Evolutionary conservation across 2,113 vertebrate genomes (phyloP).

Genomic region (Sylvilagus bachmani): DNA sequence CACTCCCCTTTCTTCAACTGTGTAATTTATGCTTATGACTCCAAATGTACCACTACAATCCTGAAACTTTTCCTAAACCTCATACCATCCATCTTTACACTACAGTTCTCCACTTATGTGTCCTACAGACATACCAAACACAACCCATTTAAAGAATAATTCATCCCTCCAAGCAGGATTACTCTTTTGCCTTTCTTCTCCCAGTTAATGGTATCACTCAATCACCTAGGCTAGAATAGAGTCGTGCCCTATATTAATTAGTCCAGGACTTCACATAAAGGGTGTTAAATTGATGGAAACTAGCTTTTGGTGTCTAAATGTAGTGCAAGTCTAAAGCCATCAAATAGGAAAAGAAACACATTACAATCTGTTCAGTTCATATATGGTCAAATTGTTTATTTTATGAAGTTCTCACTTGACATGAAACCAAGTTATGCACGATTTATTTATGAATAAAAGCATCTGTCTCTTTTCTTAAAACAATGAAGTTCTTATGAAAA

Average conservation of each 20-base stretch:
- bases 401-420: conserved; percentile 43
- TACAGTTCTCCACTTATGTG: neutral
- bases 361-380: conserved; percentile 44
- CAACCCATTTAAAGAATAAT: neutral
- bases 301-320: conserved; percentile 53
- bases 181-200: conserved; percentile 11
- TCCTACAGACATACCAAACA: neutral
- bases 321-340: conserved; percentile 26
- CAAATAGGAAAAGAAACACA: neutral
- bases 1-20: neutral
- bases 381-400: conserved; percentile 54
- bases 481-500: neutral
- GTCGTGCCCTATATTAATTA: neutral
- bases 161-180: neutral
- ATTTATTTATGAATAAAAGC: conserved; percentile 55
- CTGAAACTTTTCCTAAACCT: neutral
- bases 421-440: neutral
- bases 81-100: neutral
- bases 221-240: neutral
- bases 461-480: conserved; percentile 21
- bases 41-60: neutral
- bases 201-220: neutral
- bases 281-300: conserved; percentile 33
- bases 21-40: conserved; percentile 6
- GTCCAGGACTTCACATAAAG: neutral